Conservation (phyloP, 2,797 vertebrate genomes). For the Aphelocoma californica region DNA sequence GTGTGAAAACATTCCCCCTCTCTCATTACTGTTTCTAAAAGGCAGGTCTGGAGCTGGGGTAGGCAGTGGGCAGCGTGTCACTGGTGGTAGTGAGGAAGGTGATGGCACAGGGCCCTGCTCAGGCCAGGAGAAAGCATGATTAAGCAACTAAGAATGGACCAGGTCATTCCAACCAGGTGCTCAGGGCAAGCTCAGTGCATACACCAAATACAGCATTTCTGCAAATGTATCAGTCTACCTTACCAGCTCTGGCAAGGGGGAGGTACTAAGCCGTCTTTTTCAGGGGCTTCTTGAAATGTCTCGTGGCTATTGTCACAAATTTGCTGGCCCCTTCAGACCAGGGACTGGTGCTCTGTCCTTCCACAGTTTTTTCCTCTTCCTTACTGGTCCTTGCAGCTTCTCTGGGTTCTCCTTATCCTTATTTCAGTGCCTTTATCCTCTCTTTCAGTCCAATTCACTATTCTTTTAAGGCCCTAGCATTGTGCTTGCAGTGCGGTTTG, state of each 20-base stretch:
- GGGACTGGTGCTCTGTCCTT: neutral
- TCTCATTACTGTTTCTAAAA: neutral
- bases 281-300: neutral
- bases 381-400: neutral
- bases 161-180: neutral
- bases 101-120: neutral
- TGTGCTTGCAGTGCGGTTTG: neutral
- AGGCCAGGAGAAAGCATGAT: neutral
- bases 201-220: neutral
- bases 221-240: neutral
- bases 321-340: neutral
- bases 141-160: neutral
- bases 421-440: neutral
- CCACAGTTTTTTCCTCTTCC: neutral
- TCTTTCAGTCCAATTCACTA: neutral
- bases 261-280: neutral
- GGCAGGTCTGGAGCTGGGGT: neutral
- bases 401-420: neutral
- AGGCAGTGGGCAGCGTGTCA: neutral
- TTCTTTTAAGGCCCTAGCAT: neutral
- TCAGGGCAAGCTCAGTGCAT: neutral
- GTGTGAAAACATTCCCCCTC: neutral
- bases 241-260: neutral
- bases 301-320: neutral
- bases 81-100: neutral